phyloP scores from a whole-genome alignment of 2,797 vertebrate species.

The Coregonus suidteri region DNA sequence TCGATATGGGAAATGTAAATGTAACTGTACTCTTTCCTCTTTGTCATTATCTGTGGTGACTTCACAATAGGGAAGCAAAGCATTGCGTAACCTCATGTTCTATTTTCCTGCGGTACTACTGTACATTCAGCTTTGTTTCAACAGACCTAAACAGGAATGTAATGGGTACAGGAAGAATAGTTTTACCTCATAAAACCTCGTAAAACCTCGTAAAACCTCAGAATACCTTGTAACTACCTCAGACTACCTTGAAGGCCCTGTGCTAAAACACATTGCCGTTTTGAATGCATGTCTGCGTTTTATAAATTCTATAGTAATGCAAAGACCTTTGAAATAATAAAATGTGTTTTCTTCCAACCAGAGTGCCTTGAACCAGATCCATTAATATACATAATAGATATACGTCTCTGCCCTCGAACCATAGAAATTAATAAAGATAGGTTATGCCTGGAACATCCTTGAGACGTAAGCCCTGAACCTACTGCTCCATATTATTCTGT shows the following conservation, averaged over 20 bases:
- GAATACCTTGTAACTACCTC: background rate
- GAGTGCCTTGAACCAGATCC: too few species aligned
- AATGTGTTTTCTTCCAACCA: too few species aligned
- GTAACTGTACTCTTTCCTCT: conserved; percentile 28
- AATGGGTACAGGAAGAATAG: conserved; percentile 19
- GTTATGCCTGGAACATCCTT: background rate
- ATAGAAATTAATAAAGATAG: background rate
- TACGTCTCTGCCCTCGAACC: background rate
- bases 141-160: background rate
- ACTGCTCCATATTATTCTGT: background rate
- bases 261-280: too few species aligned
- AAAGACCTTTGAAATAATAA: too few species aligned
- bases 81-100: conserved; percentile 35
- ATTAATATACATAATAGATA: background rate
- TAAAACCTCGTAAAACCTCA: conserved; percentile 11
- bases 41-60: conserved; percentile 26
- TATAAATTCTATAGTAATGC: too few species aligned
- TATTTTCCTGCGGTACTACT: background rate
- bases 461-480: background rate
- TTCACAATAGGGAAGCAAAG: conserved; percentile 14
- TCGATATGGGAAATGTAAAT: conserved; percentile 43
- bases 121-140: background rate
- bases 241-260: background rate
- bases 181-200: conserved; percentile 41
- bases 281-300: too few species aligned